Evolutionary conservation across 1,140 invertebrate genomes (phyloP), one percentile per base, ranked within the genome.

Genomic region (Atopsyche davidsoni): DNA sequence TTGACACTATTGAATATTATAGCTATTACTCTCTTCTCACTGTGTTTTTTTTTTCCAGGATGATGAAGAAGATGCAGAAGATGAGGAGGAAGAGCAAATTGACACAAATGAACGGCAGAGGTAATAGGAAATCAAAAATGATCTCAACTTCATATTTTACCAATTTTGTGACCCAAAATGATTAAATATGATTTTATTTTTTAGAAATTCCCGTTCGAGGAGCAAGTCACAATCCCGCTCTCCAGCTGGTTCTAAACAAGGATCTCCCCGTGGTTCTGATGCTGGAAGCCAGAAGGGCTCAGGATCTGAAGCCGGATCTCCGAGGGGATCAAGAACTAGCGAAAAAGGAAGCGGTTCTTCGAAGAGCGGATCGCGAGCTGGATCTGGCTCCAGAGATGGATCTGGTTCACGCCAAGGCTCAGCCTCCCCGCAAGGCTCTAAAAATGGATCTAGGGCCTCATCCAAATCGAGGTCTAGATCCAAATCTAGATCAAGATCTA

Each of bases 81-180:
- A 86, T 61, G 82, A 87, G 32, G 82, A 83, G 22, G 84, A 85
- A 45, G 84, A 77, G n/a, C 72, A 77, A 25, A 67, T 76, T 21
- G 69, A 52, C 14, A 52, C 50, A n/a, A 44, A 14, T 24, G 54
- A 57, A 48, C 28, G 28, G 31, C 24, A 49, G 40, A 46, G 46
- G 46, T 53, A 35, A 25, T 18, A 17, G 9, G 9, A 35, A 4
- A 35, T 35, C 9, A 35, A 10, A n/a, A 28, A n/a, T 28, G n/a
- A 7, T 28, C n/a, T 28, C 25, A 28, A 28, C 25, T 28, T n/a
- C n/a, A 7, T 28, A 28, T 6, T 28, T 28, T 28, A 28, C n/a
- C n/a, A n/a, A n/a, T n/a, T n/a, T n/a, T n/a, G n/a, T n/a, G n/a
- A n/a, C 41, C 3, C 22, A n/a, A 44, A 28, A 25, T 16, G 6